Evolutionary conservation across 2,888 invertebrate species (phyloP), one percentile per base, ranked within the genome.

Genomic region (Podotricha telesiphe): DNA sequence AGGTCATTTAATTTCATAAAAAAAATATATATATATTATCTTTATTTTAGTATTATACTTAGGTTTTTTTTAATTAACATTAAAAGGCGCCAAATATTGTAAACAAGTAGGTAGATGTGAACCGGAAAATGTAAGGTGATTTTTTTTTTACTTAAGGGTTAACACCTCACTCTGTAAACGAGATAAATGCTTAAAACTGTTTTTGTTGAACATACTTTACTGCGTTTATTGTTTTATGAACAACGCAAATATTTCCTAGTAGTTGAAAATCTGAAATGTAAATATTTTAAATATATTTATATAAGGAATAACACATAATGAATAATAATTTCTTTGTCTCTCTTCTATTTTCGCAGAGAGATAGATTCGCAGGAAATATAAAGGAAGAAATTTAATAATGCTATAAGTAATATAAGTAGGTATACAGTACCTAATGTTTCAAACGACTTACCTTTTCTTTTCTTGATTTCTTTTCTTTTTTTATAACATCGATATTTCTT

Each of bases 401-500:
- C 8, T 3, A 51, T 22, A n/a, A 53, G 15, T n/a, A 53, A 53
- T 6, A 22, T 1, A 17, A 55, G 11, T 42, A n/a, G n/a, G n/a
- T n/a, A n/a, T n/a, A n/a, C n/a, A n/a, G n/a, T n/a, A n/a, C n/a
- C n/a, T 19, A 20, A 19, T 1, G 15, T 19, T 34, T 17, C 17
- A 11, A 67, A 42, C 15, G 1, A 59, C 79, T 82, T 79, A 91
- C 91, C 86, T 88, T 88, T 66, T 77, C 78, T 70, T 82, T 86
- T 17, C 73, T 74, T 13, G 80, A 77, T 68, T 79, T 80, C 67
- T 86, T 88, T 37, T 84, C 82, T 78, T 86, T 89, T n/a, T 84
- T 78, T 51, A 86, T 83, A 69, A 82, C 86, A 76, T 83, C 86
- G 73, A 88, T 82, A 61, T 87, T 83, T 68, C 86, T 87, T 62